Conservation (phyloP, 2,888 invertebrate genomes). For the Phymatocera aterrima region DNA sequence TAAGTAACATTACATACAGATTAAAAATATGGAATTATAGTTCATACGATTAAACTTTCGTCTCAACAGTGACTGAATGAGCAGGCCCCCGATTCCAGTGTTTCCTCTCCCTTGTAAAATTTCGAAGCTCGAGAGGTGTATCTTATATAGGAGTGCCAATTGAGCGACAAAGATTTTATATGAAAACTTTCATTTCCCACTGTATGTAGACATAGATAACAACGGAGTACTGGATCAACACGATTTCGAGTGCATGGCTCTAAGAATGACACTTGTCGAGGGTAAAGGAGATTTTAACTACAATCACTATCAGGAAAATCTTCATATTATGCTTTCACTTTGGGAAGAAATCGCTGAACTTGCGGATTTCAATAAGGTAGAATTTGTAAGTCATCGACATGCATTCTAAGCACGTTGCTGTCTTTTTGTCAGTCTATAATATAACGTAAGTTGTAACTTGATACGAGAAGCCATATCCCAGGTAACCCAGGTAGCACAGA, state of each 20-base stretch:
- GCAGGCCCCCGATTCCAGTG: no score
- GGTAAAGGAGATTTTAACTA: conserved; percentile 89
- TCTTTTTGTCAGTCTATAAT: conserved; percentile 30
- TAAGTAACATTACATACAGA: background rate
- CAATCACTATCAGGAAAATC: conserved; percentile 85
- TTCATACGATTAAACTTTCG: background rate
- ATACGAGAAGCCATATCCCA: background rate
- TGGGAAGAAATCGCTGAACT: conserved; percentile 92
- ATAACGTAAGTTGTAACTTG: conserved; percentile 8
- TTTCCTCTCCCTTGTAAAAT: no score
- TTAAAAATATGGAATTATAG: background rate
- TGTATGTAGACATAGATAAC: conserved; percentile 86
- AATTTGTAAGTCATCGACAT: conserved; percentile 46
- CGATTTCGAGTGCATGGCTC: conserved; percentile 89
- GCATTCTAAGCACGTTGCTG: conserved; percentile 41
- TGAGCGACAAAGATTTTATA: no score
- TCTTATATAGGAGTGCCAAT: no score
- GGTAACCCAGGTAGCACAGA: no score
- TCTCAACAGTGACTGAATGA: no score
- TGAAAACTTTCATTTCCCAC: background rate
- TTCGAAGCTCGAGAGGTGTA: no score
- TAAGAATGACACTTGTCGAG: conserved; percentile 88
- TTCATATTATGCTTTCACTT: conserved; percentile 88
- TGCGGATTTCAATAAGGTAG: conserved; percentile 91
- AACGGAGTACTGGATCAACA: conserved; percentile 89